These are phyloP conservation scores for Scomberomorus guttatus DNA, from an alignment of 2,797 vertebrate species.

Conservation along the genomic window DNA sequence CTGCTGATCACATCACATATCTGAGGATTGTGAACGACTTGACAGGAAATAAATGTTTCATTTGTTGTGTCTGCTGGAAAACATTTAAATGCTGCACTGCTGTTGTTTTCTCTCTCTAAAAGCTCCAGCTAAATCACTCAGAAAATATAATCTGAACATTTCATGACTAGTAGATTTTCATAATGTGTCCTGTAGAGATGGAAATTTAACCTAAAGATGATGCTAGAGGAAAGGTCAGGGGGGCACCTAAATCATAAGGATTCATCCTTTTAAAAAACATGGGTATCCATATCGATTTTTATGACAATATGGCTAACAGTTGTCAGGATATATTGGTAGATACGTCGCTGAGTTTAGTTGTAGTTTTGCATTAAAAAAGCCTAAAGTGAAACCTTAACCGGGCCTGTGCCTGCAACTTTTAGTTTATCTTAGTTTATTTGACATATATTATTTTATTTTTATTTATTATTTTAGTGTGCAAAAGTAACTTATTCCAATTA, in stretches of 20 bases:
- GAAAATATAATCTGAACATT: background rate
- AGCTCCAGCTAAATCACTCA: background rate
- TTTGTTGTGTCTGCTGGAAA: constrained; percentile 7
- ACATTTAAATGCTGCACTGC: background rate
- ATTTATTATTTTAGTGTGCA: background rate
- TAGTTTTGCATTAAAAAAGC: background rate
- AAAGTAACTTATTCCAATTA: background rate
- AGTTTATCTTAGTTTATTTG: background rate
- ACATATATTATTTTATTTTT: no score
- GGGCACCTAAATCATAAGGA: background rate
- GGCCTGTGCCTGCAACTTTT: background rate
- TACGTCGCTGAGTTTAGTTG: background rate
- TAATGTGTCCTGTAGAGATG: background rate
- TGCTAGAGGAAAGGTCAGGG: background rate
- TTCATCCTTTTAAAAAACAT: no score
- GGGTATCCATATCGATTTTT: no score
- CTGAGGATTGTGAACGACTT: constrained; percentile 8
- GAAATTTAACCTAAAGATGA: background rate
- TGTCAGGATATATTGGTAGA: background rate
- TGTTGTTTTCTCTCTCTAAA: constrained; percentile 3
- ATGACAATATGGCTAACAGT: background rate
- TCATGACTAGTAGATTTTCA: background rate
- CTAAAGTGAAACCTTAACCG: no score
- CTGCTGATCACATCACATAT: constrained; percentile 25
- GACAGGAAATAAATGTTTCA: constrained; percentile 36